Evolutionary conservation across 35 echinoderm and acorn worm genomes (phyloP), one percentile per base, ranked within the genome.

Genomic region (Lytechinus pictus): DNA sequence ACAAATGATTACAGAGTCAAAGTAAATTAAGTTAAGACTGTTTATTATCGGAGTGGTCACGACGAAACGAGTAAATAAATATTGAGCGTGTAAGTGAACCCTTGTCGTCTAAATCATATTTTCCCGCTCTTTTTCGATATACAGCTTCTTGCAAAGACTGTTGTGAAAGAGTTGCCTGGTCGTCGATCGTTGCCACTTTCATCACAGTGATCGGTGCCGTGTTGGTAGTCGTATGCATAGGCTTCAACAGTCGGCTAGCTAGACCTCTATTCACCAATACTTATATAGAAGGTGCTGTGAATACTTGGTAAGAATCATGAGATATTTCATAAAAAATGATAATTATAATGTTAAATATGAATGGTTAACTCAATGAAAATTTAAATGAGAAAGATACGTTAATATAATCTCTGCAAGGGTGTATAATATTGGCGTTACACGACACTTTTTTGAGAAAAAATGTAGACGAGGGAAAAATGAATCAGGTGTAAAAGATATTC

Each of bases 91-190:
- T 24, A 14, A 72, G 61, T 24, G 66, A 24, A 79, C 6, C n/a
- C 66, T 24, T 24, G 14, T 79, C 21, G n/a, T 79, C 0, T 6
- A 79, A 79, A 79, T 79, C 66, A 7, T n/a, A 79, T 24, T 79
- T 79, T 58, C n/a, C 66, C 19, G n/a, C 4, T 79, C 3, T 79
- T 79, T 79, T 19, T 24, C 66, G 4, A 24, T 7, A 19, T 79
- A 90, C 27, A 90, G 88, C 88, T 90, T 54, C 29, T 12, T 90
- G 88, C 27, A 90, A 44, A 10, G 29, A 90, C 88, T 90, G 28
- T 27, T 93, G 92, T 57, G 92, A 93, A 27, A 13, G 92, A 24
- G n/a, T 93, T 27, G 53, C 92, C 2, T 93, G 92, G 92, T 93
- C 92, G 54, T 93, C 92, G 0, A 27, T 93, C 3, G 52, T 57